Evolutionary conservation across 2,888 invertebrate genomes (phyloP).

Genomic region (Eupithecia tripunctaria): DNA sequence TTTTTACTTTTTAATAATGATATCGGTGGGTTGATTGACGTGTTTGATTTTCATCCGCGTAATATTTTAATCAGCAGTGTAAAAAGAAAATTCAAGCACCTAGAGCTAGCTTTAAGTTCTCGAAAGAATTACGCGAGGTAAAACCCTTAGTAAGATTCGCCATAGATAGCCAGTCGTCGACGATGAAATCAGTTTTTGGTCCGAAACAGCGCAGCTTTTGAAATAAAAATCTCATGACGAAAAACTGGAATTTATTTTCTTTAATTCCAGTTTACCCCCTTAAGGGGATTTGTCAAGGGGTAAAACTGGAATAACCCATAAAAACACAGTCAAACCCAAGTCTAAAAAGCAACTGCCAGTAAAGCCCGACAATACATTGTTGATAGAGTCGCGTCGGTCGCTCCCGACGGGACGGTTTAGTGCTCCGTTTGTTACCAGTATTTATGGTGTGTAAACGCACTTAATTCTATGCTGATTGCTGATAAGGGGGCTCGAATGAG

Average conservation of each 20-base stretch:
- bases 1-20: too few species aligned
- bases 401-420: conserved; percentile 50
- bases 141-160: neutral
- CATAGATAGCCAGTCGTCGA: neutral
- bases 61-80: neutral
- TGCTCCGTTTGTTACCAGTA: conserved; percentile 49
- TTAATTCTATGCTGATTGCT: conserved; percentile 44
- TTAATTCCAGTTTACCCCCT: too few species aligned
- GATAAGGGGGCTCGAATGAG: conserved; percentile 35
- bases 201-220: neutral
- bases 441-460: conserved; percentile 52
- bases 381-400: conserved; percentile 20
- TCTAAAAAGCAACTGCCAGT: conserved; percentile 7
- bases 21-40: too few species aligned
- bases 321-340: conserved; percentile 6
- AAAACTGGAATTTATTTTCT: too few species aligned
- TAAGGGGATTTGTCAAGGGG: too few species aligned
- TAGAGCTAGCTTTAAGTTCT: neutral
- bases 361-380: conserved; percentile 18
- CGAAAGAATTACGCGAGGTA: neutral
- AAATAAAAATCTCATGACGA: too few species aligned
- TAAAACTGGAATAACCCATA: too few species aligned
- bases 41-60: neutral
- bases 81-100: neutral
- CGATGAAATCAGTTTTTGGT: neutral